Evolutionary conservation across 2,113 vertebrate species (phyloP), one percentile per base, ranked within the genome.

Genomic region (Cryptotis parvus): DNA sequence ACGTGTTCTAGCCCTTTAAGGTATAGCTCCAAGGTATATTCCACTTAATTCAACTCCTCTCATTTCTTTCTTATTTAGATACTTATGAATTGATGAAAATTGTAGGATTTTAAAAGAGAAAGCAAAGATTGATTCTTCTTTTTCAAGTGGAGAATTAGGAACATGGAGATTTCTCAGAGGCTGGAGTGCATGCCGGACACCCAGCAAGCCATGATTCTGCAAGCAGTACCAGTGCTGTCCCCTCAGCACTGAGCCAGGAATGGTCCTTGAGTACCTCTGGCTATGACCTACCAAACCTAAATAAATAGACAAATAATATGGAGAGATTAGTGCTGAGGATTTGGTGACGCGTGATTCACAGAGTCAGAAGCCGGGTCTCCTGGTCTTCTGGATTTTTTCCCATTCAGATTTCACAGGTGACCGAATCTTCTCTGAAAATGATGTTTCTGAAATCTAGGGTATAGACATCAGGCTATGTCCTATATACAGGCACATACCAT

Each of bases 381-480:
- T 79, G n/a, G 66, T 58, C 45, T 29, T 86, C 66, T 52, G 2
- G 63, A 6, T 61, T 73, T 66, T 70, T 94, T 72, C 65, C 58
- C 37, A 72, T 55, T 86, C 79, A 80, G 58, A 87, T 75, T 85
- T 85, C 83, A 79, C 15, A 35, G 68, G 86, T 41, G 39, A 94
- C 81, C 81, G 52, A 33, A 94, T 84, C 55, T 83, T 87, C 63
- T 93, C 78, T 45, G 75, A 85, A 93, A 94, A 89, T 33, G 65
- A 69, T 61, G 61, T 88, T 91, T 77, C 76, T 88, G 75, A 76
- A 96, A 96, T 96, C 95, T 94, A 96, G 96, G 94, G 85, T 96
- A 90, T 94, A 55, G 91, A 83, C 91, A 97, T 94, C 93, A 94
- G 91, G 95, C 95, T 88, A 65, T 94, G 95, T 91, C 95, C 96